Evolutionary conservation across 2,113 vertebrate genomes (phyloP), one percentile per base, ranked within the genome.

Genomic region (Phalacrocorax brasilianus): DNA sequence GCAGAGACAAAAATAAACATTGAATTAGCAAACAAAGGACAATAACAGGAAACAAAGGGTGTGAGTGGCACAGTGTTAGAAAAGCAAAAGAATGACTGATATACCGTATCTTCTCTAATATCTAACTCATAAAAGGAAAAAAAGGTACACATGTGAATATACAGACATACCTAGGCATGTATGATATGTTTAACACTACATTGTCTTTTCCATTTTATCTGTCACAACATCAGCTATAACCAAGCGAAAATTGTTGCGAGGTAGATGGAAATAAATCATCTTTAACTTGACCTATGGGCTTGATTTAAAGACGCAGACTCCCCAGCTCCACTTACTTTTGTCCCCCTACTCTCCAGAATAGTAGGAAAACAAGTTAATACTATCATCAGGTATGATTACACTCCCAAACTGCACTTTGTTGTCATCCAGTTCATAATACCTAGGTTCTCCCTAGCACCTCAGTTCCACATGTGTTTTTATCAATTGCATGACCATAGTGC

Each of bases 1-100:
- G 80, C 92, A 56, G 71, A 74, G 86, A 90, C 82, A 93, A 96
- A 97, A 97, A 96, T 93, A 97, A 97, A 96, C 58, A 40, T 30
- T 53, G 30, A 45, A 87, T 92, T 96, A 96, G 56, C 84, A 80
- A 83, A 93, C 84, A 97, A 93, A 93, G 49, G 53, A 95, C 93
- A 96, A 77, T 84, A 94, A 88, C 79, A 80, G 94, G 95, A 97
- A 92, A 62, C 79, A 86, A 94, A 77, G 72, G 56, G 65, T 96
- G 55, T 92, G 85, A 95, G 38, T 59, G 47, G 58, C 42, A 71
- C 12, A 20, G 50, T 56, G 61, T 26, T n/a, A 50, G 18, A 87
- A 77, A 89, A 93, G 81, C 40, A 73, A 79, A 52, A 70, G 55
- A 75, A 74, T 47, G 53, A 53, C 53, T 24, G 49, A 88, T 56